phyloP scores from a whole-genome alignment of 2,888 invertebrate species.

The Elysia crispata region DNA sequence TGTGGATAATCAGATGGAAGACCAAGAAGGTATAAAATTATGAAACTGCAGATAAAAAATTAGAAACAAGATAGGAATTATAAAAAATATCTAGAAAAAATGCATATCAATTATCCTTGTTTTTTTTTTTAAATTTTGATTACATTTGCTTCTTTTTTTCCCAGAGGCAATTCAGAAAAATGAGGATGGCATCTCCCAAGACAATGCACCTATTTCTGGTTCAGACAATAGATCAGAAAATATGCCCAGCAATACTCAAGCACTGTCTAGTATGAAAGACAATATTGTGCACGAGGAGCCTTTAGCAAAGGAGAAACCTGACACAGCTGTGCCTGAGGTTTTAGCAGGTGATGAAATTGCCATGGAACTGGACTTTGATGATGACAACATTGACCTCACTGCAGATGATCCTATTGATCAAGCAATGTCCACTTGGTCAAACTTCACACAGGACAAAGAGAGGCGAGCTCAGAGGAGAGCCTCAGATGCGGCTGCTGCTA shows the following conservation, averaged over 20 bases:
- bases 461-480: conserved; percentile 16
- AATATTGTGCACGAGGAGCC: not conserved
- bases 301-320: too few relatives aligned
- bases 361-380: conserved; percentile 57
- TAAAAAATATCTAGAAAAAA: too few relatives aligned
- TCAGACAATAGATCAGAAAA: not conserved
- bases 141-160: not conserved
- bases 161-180: conserved; percentile 24
- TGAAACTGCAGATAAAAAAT: too few relatives aligned
- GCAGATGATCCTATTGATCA: conserved; percentile 53
- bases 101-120: too few relatives aligned
- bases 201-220: not conserved
- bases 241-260: not conserved
- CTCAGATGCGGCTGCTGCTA: too few relatives aligned
- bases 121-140: too few relatives aligned
- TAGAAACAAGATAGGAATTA: too few relatives aligned
- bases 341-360: conserved; percentile 10
- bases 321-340: too few relatives aligned
- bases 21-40: conserved; percentile 1
- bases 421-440: conserved; percentile 38
- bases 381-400: conserved; percentile 61
- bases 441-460: conserved; percentile 38
- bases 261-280: not conserved
- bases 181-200: not conserved
- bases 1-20: not conserved